Evolutionary conservation across 2,888 invertebrate species (phyloP).

Genomic region (Caenorhabditis sp.): DNA sequence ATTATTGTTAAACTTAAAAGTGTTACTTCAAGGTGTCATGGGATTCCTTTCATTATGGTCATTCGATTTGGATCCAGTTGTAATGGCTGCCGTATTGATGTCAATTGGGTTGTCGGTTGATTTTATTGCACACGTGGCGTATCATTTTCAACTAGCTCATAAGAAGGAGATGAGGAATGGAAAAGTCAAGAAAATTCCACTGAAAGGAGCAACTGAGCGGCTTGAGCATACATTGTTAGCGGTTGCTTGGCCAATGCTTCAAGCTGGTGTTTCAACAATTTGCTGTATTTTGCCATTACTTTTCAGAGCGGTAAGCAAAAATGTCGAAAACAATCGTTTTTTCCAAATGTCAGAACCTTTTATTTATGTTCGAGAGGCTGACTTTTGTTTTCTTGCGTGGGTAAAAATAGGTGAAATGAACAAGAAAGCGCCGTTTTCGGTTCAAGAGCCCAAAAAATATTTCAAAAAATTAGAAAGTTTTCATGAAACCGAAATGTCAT

Average conservation of each 20-base stretch:
- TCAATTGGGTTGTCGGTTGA: conserved; percentile 69
- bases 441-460: too few species aligned
- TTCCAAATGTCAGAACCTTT: too few species aligned
- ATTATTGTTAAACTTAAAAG: background rate
- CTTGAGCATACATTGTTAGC: conserved; percentile 60
- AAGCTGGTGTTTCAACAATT: conserved; percentile 66
- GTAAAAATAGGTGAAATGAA: too few species aligned
- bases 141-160: conserved; percentile 67
- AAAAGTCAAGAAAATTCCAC: conserved; percentile 56
- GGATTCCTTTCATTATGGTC: conserved; percentile 67
- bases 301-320: conserved; percentile 54
- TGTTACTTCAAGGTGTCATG: conserved; percentile 59
- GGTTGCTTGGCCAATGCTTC: conserved; percentile 70
- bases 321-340: too few species aligned
- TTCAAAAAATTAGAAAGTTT: too few species aligned
- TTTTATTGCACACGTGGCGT: conserved; percentile 69
- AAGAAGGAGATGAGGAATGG: conserved; percentile 59
- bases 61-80: conserved; percentile 69
- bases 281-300: conserved; percentile 66
- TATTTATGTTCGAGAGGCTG: too few species aligned
- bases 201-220: conserved; percentile 55
- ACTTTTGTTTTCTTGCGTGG: too few species aligned
- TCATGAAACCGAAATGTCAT: too few species aligned
- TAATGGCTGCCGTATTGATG: conserved; percentile 69
- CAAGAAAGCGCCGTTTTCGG: too few species aligned